Evolutionary conservation across 2,888 invertebrate species (phyloP), one percentile per base, ranked within the genome.

Genomic region (Platycnemis pennipes): DNA sequence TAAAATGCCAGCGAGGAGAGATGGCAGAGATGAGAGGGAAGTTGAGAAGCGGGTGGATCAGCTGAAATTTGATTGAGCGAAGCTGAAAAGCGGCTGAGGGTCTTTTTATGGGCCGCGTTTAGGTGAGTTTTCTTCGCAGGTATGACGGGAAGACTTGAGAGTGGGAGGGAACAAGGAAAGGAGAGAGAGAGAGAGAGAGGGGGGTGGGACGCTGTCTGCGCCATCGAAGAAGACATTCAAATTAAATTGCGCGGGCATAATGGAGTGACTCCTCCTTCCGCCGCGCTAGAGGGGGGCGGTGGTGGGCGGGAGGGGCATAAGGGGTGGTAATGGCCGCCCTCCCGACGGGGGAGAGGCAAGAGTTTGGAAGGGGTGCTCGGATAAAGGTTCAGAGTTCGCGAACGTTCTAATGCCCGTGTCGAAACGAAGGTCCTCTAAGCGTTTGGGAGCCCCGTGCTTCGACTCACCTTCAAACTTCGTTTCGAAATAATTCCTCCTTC

Each of bases 201-300:
- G n/a, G n/a, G 26, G 63, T 0, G 63, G 63, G 26, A 26, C n/a
- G 63, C 4, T 1, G 53, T 53, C 53, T 53, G n/a, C n/a, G n/a
- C n/a, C 53, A 19, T 22, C 26, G 63, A 26, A n/a, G 63, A 26
- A 63, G 63, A 63, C 63, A 63, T 63, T 63, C 63, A 63, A 63
- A 63, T 63, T 63, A 63, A 63, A 63, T 63, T 63, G 63, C 63
- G 63, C 63, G 63, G 22, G 63, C 63, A 63, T 63, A 63, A 63
- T 63, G 63, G 63, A 63, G 63, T n/a, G 63, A n/a, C 22, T 22
- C n/a, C 63, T 63, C 22, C n/a, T 63, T 8, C 2, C 5, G 63
- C 26, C 63, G n/a, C 8, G 63, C 26, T 22, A 63, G 63, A 26
- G 63, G 63, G 63, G 4, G 49, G 4, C 13, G 22, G 49, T 8